A percentile compares a stretch with the other conserved stretches of the same genome.
phyloP scores from a whole-genome alignment of 2,113 vertebrate genomes.

The Oceanodroma tethys region DNA sequence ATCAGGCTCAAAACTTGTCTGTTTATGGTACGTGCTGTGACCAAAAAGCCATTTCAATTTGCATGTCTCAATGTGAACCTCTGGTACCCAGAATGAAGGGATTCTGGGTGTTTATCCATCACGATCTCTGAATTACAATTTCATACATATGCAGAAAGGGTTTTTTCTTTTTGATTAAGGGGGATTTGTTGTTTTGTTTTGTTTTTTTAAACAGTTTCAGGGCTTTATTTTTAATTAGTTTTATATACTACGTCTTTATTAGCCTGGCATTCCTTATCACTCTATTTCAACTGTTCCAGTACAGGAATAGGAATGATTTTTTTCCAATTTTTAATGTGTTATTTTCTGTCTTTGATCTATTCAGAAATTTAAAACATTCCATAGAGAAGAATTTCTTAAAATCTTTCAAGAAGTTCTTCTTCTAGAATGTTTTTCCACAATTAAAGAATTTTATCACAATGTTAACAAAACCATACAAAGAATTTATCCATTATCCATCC shows the following conservation, averaged over 20 bases:
- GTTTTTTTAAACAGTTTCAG: neutral
- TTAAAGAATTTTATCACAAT: neutral
- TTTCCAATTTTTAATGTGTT: neutral
- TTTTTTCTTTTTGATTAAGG: neutral
- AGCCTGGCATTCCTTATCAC: neutral
- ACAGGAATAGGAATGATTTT: neutral
- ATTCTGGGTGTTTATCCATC: neutral
- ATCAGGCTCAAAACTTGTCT: neutral
- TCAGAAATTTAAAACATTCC: neutral
- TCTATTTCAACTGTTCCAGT: neutral
- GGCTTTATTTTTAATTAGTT: neutral
- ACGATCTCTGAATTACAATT: conserved; percentile 14
- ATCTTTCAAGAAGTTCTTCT: neutral
- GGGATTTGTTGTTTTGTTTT: neutral
- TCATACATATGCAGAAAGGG: neutral
- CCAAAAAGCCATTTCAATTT: conserved; percentile 3
- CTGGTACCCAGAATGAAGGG: neutral
- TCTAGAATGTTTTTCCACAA: neutral
- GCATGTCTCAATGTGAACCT: neutral
- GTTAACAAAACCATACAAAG: neutral
- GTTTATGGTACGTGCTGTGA: neutral
- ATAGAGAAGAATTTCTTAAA: neutral
- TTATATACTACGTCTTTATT: conserved; percentile 8
- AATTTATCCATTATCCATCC: neutral
- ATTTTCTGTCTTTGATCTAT: neutral